Conservation (phyloP, 2,113 vertebrate genomes). For the Cyanocitta stelleri region DNA sequence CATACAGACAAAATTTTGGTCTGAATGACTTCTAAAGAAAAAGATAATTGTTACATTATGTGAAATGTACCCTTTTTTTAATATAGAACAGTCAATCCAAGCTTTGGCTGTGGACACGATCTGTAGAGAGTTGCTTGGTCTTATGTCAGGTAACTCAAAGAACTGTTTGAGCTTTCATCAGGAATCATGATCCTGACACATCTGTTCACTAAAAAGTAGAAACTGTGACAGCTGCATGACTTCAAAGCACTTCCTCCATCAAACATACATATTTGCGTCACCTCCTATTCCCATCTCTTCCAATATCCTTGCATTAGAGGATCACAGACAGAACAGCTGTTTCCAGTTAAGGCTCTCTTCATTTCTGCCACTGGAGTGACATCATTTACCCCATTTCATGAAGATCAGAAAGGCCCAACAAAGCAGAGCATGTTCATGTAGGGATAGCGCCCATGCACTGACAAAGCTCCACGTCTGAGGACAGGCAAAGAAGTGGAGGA, state of each 20-base stretch:
- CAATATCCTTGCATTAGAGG: constrained; percentile 5
- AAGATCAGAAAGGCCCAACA: neutral
- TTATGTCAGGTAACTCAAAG: neutral
- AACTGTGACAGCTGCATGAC: constrained; percentile 48
- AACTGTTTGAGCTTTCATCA: neutral
- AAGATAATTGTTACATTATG: neutral
- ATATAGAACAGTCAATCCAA: neutral
- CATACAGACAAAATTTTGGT: neutral
- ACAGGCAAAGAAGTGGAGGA: neutral
- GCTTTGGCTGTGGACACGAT: neutral
- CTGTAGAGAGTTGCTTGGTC: neutral
- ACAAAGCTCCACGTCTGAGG: neutral
- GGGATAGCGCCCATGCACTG: neutral
- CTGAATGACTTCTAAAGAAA: neutral
- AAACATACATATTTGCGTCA: neutral
- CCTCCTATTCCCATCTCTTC: neutral
- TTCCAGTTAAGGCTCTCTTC: neutral
- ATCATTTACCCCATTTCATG: neutral
- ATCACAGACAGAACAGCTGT: constrained; percentile 28
- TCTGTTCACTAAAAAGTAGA: constrained; percentile 9
- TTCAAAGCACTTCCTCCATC: constrained; percentile 55
- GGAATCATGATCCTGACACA: constrained; percentile 20
- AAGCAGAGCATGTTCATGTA: neutral
- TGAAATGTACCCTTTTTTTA: neutral
- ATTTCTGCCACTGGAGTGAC: neutral